phyloP scores from a whole-genome alignment of 2,113 vertebrate species.

The Bubo bubo region DNA sequence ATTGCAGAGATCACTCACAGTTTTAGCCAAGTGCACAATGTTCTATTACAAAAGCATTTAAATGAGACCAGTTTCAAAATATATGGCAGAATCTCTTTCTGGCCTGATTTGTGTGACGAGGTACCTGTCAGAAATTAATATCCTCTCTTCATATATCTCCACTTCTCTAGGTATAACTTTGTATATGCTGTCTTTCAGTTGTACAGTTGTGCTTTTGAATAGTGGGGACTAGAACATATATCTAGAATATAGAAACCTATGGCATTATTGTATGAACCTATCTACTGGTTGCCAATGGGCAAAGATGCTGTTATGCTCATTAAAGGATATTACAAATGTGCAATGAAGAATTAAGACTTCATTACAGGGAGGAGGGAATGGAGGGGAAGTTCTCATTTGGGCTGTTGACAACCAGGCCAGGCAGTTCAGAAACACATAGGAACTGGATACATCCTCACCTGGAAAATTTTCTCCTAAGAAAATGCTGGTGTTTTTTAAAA shows the following conservation, averaged over 20 bases:
- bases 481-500: neutral
- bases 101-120: neutral
- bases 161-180: neutral
- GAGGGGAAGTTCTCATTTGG: neutral
- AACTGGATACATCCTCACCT: neutral
- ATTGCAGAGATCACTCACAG: constrained; percentile 42
- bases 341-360: neutral
- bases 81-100: constrained; percentile 22
- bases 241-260: neutral
- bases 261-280: neutral
- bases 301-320: neutral
- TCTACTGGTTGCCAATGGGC: neutral
- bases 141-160: neutral
- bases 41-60: constrained; percentile 46
- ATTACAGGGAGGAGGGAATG: neutral
- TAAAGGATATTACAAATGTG: neutral
- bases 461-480: neutral
- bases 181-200: neutral
- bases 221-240: neutral
- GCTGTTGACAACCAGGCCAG: neutral
- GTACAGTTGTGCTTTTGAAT: neutral
- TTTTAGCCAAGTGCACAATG: constrained; percentile 34
- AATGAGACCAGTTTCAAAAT: constrained; percentile 47
- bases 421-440: neutral
- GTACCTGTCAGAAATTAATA: constrained; percentile 24